Evolutionary conservation across 2,113 vertebrate species (phyloP).

Genomic region (Coptodon rendalli): DNA sequence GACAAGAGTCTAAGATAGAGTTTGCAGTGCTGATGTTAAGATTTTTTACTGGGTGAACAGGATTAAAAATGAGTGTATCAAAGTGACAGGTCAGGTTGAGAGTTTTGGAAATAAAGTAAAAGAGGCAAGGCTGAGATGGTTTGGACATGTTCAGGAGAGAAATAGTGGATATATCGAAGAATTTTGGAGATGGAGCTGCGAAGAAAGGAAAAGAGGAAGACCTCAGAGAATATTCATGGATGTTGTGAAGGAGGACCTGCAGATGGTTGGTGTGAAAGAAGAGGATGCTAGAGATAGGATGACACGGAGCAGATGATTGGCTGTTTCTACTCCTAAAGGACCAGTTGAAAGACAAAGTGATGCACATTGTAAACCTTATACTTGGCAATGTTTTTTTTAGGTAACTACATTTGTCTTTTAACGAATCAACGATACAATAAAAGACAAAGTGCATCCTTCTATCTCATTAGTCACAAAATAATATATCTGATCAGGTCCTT

Average conservation of each 20-base stretch:
- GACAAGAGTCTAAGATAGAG: background rate
- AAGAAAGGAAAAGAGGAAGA: background rate
- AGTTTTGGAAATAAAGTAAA: background rate
- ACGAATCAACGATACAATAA: background rate
- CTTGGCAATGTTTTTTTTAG: accelerated
- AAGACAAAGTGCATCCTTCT: background rate
- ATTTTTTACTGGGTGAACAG: background rate
- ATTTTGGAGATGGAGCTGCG: background rate
- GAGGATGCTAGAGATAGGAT: background rate
- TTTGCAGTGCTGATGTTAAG: background rate
- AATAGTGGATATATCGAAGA: background rate
- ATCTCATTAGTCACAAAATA: background rate
- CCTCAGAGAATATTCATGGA: background rate
- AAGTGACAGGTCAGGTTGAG: background rate
- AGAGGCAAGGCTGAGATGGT: background rate
- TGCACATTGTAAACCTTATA: background rate
- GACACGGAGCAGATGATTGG: background rate
- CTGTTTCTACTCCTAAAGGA: background rate
- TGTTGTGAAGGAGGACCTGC: background rate
- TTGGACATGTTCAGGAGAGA: background rate
- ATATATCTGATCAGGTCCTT: background rate
- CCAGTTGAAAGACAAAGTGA: background rate
- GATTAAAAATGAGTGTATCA: background rate
- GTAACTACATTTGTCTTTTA: background rate
- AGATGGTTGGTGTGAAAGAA: background rate